A percentile compares a stretch with the other conserved stretches of the same genome.
Conservation (phyloP, 2,113 vertebrate genomes). For the Cebidichthys violaceus region DNA sequence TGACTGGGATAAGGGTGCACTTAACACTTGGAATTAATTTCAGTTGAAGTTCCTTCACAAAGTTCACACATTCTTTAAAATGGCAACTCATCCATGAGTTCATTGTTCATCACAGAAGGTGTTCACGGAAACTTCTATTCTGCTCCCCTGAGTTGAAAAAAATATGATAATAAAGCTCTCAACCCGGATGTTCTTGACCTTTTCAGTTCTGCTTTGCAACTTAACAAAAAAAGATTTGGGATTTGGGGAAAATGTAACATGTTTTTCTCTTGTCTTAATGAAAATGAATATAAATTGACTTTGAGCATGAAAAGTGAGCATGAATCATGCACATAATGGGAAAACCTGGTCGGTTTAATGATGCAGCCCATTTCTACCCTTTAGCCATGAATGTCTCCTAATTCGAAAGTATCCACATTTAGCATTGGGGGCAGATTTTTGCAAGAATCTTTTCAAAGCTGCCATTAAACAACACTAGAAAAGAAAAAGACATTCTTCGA, state of each 20-base stretch:
- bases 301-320: neutral
- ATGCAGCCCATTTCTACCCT: neutral
- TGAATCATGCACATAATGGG: neutral
- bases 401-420: neutral
- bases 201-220: neutral
- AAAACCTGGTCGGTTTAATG: neutral
- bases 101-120: neutral
- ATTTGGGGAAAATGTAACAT: neutral
- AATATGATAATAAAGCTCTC: neutral
- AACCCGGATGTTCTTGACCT: neutral
- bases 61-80: slow-evolving; percentile 27
- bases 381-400: neutral
- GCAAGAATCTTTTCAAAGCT: neutral
- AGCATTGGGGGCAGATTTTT: neutral
- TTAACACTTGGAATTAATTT: neutral
- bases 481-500: neutral
- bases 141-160: neutral
- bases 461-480: neutral
- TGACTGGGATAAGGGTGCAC: slow-evolving; percentile 25
- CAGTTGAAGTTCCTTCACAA: neutral
- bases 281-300: neutral
- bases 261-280: neutral
- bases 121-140: neutral
- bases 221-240: neutral
- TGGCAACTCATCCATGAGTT: neutral